Evolutionary conservation across 2,888 invertebrate genomes (phyloP), one percentile per base, ranked within the genome.

Genomic region (Agrotis exclamationis): DNA sequence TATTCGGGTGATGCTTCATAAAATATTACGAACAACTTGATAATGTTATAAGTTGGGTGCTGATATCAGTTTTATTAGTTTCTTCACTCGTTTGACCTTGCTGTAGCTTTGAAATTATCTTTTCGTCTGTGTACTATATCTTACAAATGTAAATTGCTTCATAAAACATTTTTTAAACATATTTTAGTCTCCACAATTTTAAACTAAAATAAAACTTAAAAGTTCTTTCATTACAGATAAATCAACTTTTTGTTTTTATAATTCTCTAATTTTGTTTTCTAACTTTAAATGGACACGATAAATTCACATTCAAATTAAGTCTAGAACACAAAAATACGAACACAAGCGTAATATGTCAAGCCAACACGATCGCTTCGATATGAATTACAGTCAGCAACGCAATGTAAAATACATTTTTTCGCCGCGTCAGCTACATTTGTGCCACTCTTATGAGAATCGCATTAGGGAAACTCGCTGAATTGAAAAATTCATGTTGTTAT

Each of bases 361-460:
- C 57, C 56, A 72, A 67, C 70, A 65, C 70, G 69, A 83, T 74
- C 58, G 45, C 28, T 62, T 66, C 45, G 39, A 64, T 66, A 71
- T 70, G 67, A 80, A 74, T 83, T 79, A 85, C 68, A 70, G 54
- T 63, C 56, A 50, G 51, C 63, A 80, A 65, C 63, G 72, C 63
- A 77, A 83, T 69, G 76, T 65, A 73, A 86, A 84, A 84, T 63
- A 80, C 66, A 79, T 85, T 81, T 86, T 86, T 79, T 77, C 65
- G 50, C 44, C n/a, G 28, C 63, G 84, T 84, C 87, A 85, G 63
- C 60, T 24, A 78, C 86, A 85, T 84, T 83, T 68, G 86, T 66
- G 82, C 73, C 62, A 47, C 62, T 63, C 74, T 62, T 84, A 84
- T 84, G 75, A 77, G 70, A 84, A 72, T 86, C 83, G 63, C 85